A percentile compares a stretch with the other conserved stretches of the same genome.
These are phyloP conservation scores for Diogma glabrata DNA, from an alignment of 2,888 invertebrate species.

Conservation along the genomic window DNA sequence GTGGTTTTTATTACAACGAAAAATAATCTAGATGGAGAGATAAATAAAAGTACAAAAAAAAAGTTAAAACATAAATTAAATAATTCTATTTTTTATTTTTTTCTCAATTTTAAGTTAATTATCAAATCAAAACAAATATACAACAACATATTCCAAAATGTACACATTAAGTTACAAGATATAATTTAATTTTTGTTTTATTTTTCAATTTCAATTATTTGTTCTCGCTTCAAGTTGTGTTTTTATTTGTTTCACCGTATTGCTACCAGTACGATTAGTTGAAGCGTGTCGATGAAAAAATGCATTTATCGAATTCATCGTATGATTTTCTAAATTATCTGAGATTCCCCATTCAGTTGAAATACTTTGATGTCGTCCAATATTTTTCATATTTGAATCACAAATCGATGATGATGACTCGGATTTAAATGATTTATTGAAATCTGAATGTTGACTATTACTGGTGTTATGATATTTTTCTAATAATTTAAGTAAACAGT, in stretches of 20 bases:
- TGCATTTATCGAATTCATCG: constrained; percentile 69
- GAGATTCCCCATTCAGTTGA: constrained; percentile 65
- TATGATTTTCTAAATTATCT: constrained; percentile 60
- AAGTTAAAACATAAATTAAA: no score
- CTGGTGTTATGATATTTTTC: constrained; percentile 54
- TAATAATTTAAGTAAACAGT: constrained; percentile 58
- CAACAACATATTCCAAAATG: no score
- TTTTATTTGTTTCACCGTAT: constrained; percentile 32
- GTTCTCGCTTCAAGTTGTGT: constrained; percentile 29
- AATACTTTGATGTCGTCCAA: constrained; percentile 55
- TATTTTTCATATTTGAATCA: constrained; percentile 24
- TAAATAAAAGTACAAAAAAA: no score
- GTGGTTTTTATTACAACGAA: no score
- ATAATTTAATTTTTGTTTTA: no score
- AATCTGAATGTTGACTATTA: constrained; percentile 32
- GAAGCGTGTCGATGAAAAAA: constrained; percentile 58
- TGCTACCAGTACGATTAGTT: constrained; percentile 26
- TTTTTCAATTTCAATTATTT: no score
- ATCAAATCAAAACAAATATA: no score
- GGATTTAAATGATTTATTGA: constrained; percentile 3
- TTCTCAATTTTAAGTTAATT: no score
- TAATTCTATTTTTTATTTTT: no score
- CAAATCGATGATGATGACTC: neutral
- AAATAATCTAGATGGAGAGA: no score
- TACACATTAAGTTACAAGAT: no score